phyloP scores from a whole-genome alignment of 35 echinoderm and acorn worm species.

The Holothuria glaberrima region DNA sequence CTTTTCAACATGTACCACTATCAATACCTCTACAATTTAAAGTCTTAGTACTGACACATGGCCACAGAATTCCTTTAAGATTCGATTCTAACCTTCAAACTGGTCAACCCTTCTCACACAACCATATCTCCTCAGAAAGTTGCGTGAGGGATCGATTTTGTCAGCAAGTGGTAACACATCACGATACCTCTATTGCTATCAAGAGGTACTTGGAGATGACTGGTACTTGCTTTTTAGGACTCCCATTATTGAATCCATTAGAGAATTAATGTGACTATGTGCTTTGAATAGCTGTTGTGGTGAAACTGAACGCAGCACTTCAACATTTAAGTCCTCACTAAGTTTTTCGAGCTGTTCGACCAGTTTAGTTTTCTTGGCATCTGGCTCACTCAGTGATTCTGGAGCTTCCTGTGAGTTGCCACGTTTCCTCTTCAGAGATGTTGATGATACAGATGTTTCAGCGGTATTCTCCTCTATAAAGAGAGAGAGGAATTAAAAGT shows the following conservation, averaged over 20 bases:
- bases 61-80: too few species aligned
- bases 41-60: too few species aligned
- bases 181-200: neutral
- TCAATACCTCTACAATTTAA: too few species aligned
- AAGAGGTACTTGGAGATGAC: slow-evolving; percentile 12
- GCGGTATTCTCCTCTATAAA: neutral
- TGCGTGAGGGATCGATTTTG: too few species aligned
- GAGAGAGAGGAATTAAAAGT: neutral
- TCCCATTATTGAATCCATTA: slow-evolving; percentile 84
- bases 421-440: slow-evolving; percentile 58
- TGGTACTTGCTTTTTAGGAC: slow-evolving; percentile 86
- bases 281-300: slow-evolving; percentile 79
- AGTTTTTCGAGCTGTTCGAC: slow-evolving; percentile 65
- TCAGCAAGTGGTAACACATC: neutral
- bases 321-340: slow-evolving; percentile 55
- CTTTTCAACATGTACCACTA: too few species aligned
- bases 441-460: neutral
- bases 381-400: neutral
- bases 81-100: too few species aligned
- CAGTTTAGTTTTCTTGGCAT: slow-evolving; percentile 60
- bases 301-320: slow-evolving; percentile 59
- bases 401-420: neutral
- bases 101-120: too few species aligned
- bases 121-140: too few species aligned
- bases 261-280: slow-evolving; percentile 74